Evolutionary conservation across 2,113 vertebrate genomes (phyloP), one percentile per base, ranked within the genome.

Genomic region (Sinocyclocheilus rhinocerous): DNA sequence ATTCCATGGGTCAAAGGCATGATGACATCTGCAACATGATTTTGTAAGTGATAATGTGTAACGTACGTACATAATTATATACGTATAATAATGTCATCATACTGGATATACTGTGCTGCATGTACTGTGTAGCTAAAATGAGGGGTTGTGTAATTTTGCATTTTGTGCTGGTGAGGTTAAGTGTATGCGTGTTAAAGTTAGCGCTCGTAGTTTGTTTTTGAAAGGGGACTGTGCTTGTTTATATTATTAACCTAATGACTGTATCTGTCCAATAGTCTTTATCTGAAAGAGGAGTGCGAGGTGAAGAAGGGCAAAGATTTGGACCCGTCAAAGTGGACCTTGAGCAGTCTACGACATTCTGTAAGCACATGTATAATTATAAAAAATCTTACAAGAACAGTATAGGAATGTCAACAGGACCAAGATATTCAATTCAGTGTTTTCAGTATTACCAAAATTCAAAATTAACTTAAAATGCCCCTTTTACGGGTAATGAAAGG

Each of bases 231-330:
- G 15, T 69, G 36, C 18, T 22, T 20, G 1, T 11, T 73, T 42
- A 42, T 73, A 73, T 73, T 42, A 73, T n/a, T 73, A 73, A n/a
- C 33, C 36, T 73, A 73, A 42, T 73, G 10, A 36, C 42, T 26
- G 15, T 24, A 6, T 11, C 36, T 76, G 50, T 83, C 42, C 83
- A 88, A 65, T 84, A 99, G 97, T 86, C 90, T 93, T 81, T 98
- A 98, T 90, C 91, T 99, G 80, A 95, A 95, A 90, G 96, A 99
- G 81, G 97, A 99, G 92, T 97, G 96, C 89, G 95, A 89, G 90
- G 91, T 86, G 50, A 98, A 96, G 92, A 97, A 96, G 91, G 95
- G 95, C 8, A 87, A 91, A 92, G 95, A 96, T n/a, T 89, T 98
- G n/a, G 92, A 93, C 65, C n/a, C 88, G 72, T 87, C 92, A 0